These are phyloP conservation scores for Oophaga pumilio DNA, from an alignment of 2,113 vertebrate species.

Conservation along the genomic window DNA sequence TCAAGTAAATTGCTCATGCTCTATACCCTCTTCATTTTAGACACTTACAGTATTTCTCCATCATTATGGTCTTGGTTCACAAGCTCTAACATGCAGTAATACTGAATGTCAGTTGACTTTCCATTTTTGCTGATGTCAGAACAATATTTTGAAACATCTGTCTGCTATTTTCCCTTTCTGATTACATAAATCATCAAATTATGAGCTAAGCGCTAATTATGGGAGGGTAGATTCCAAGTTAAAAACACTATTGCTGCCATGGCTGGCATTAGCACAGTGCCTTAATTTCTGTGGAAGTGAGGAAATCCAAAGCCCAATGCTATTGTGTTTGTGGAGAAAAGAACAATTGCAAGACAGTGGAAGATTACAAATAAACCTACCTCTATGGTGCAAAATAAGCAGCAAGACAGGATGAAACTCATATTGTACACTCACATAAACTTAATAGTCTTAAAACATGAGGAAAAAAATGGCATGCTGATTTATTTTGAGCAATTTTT, in stretches of 20 bases:
- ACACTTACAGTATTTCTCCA: neutral
- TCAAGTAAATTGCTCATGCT: neutral
- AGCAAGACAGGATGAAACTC: neutral
- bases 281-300: neutral
- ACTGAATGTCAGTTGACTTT: neutral
- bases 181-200: slow-evolving; percentile 12
- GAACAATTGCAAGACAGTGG: neutral
- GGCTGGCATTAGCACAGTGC: neutral
- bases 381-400: neutral
- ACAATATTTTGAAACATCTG: slow-evolving; percentile 37
- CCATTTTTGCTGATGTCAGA: slow-evolving; percentile 4
- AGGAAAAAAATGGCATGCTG: neutral
- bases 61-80: neutral
- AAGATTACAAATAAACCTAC: neutral
- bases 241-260: neutral
- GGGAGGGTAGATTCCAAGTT: slow-evolving; percentile 16
- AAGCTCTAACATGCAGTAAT: neutral
- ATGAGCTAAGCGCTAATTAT: slow-evolving; percentile 47
- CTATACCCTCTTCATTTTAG: neutral
- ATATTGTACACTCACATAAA: neutral
- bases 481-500: neutral
- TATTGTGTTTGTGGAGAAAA: neutral
- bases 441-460: neutral
- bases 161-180: slow-evolving; percentile 10
- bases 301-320: neutral